phyloP scores from a whole-genome alignment of 2,888 invertebrate genomes.

The Plemyria rubiginata region DNA sequence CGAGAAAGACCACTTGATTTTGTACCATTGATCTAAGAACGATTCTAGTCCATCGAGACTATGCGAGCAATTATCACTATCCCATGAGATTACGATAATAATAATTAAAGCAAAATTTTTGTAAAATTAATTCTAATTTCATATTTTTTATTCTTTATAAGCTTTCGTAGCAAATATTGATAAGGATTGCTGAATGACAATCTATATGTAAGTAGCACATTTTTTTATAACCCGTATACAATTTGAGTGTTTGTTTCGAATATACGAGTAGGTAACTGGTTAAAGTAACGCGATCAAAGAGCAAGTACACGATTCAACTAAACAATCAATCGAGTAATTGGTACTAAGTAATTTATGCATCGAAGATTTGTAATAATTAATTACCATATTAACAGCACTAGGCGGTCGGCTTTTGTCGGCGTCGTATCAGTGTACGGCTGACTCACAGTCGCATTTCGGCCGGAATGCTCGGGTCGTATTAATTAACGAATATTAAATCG shows the following conservation, averaged over 20 bases:
- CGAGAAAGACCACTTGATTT: background rate
- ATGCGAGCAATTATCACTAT: background rate
- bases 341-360: slow-evolving; percentile 69
- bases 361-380: slow-evolving; percentile 81
- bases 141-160: background rate
- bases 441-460: slow-evolving; percentile 77
- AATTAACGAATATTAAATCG: slow-evolving; percentile 84
- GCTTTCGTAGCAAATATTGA: no score
- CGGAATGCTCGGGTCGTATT: slow-evolving; percentile 81
- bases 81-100: background rate
- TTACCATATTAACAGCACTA: slow-evolving; percentile 81
- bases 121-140: background rate
- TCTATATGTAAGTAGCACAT: no score
- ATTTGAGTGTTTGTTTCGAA: background rate
- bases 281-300: background rate
- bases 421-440: slow-evolving; percentile 73
- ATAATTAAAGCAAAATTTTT: background rate
- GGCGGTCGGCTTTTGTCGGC: slow-evolving; percentile 77
- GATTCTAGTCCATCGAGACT: background rate
- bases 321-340: slow-evolving; percentile 58
- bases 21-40: background rate
- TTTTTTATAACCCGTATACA: no score
- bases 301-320: slow-evolving; percentile 4
- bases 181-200: no score
- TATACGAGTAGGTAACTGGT: background rate